Evolutionary conservation across 2,113 vertebrate genomes (phyloP).

Genomic region (Melanocharis versteri): DNA sequence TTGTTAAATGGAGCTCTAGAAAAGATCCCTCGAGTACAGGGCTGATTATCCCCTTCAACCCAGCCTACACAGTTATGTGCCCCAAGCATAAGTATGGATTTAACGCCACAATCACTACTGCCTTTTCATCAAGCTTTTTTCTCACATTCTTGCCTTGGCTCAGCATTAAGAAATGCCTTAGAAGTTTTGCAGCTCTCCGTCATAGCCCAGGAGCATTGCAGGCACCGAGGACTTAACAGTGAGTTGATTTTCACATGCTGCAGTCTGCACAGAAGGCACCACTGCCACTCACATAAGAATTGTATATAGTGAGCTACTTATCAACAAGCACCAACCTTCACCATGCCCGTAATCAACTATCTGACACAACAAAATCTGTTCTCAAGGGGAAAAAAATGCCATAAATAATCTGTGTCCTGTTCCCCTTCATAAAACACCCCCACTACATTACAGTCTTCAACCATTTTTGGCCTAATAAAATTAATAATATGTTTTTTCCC

Average conservation of each 20-base stretch:
- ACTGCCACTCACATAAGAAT: not conserved
- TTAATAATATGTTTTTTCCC: not conserved
- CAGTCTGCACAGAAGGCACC: not conserved
- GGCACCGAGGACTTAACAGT: not conserved
- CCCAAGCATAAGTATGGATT: not conserved
- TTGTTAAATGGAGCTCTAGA: not conserved
- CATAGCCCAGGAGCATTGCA: not conserved
- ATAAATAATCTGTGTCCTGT: not conserved
- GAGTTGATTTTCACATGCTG: not conserved
- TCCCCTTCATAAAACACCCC: not conserved
- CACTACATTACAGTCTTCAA: not conserved
- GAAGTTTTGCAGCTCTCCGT: not conserved
- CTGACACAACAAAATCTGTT: not conserved
- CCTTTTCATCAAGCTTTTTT: not conserved
- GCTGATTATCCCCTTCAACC: not conserved
- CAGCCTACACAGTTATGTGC: not conserved
- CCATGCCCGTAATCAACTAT: not conserved
- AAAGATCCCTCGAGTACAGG: not conserved
- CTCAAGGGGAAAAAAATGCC: not conserved
- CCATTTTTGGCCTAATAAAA: not conserved
- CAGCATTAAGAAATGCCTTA: not conserved
- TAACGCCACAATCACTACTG: not conserved
- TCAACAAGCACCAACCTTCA: not conserved
- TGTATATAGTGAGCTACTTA: not conserved
- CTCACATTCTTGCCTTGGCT: not conserved